Conservation (phyloP, 2,888 invertebrate genomes). For the Dryobota labecula region DNA sequence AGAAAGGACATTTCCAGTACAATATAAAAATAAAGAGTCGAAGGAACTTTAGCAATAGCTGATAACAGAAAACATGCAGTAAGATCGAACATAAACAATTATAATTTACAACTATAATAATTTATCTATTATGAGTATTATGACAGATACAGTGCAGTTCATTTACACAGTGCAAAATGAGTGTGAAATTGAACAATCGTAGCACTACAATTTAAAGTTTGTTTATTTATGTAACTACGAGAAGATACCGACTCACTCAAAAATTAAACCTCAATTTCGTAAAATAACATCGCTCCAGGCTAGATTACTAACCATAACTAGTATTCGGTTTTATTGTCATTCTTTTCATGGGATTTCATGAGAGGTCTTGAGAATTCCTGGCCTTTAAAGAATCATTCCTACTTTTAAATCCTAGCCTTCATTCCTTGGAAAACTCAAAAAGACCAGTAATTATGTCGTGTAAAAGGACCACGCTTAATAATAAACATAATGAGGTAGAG, state of each 20-base stretch:
- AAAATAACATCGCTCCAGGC: not conserved
- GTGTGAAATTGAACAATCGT: not conserved
- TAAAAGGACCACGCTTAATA: conserved; percentile 18
- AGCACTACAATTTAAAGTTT: not conserved
- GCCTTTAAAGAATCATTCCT: not conserved
- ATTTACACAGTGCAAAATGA: conserved; percentile 1
- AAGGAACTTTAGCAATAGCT: not conserved
- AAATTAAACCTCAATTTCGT: not conserved
- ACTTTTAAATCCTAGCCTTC: not conserved
- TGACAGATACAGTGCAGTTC: not conserved
- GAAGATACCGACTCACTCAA: not conserved
- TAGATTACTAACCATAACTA: too few species aligned
- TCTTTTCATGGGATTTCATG: not conserved
- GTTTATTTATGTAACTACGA: not conserved
- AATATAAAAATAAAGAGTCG: conserved; percentile 3
- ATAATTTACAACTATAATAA: not conserved
- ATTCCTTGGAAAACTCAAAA: not conserved
- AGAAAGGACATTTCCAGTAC: not conserved
- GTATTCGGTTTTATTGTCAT: not conserved
- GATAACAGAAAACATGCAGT: conserved; percentile 4
- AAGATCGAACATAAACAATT: conserved; percentile 12
- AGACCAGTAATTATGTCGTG: not conserved
- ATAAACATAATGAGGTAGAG: conserved; percentile 11
- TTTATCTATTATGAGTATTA: conserved; percentile 4
- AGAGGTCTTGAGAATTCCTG: not conserved